Evolutionary conservation across 1,140 invertebrate species (phyloP).

Genomic region (Drosophila orosa): DNA sequence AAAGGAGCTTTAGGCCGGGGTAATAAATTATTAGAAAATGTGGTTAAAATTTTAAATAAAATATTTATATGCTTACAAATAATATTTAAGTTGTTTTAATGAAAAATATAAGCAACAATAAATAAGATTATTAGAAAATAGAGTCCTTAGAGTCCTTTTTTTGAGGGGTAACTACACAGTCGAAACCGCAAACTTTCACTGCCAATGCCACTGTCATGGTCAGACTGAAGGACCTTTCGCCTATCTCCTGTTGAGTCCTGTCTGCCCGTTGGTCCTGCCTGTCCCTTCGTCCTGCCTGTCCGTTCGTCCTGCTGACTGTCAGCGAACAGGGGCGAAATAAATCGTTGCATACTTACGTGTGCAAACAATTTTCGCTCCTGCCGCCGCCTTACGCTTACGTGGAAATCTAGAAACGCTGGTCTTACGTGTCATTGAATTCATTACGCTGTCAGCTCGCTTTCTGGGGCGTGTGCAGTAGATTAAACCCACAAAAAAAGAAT

Average conservation of each 20-base stretch:
- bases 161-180: constrained; percentile 1
- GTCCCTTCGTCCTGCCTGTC: constrained; percentile 3
- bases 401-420: constrained; percentile 24
- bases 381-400: constrained; percentile 22
- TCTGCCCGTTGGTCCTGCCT: neutral
- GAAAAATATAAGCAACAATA: too few relatives aligned
- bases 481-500: constrained; percentile 26
- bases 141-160: neutral
- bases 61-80: rapidly evolving
- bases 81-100: neutral
- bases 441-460: constrained; percentile 62
- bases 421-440: constrained; percentile 78
- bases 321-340: constrained; percentile 60
- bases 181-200: constrained; percentile 15
- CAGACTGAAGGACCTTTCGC: constrained; percentile 18
- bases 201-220: constrained; percentile 15
- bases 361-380: constrained; percentile 56
- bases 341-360: constrained; percentile 77
- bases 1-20: constrained; percentile 2
- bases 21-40: neutral
- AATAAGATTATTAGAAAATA: neutral
- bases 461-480: constrained; percentile 24
- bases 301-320: constrained; percentile 35
- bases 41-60: neutral
- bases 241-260: constrained; percentile 3